Evolutionary conservation across 1,140 invertebrate species (phyloP).

Genomic region (Habropoda laboriosa): DNA sequence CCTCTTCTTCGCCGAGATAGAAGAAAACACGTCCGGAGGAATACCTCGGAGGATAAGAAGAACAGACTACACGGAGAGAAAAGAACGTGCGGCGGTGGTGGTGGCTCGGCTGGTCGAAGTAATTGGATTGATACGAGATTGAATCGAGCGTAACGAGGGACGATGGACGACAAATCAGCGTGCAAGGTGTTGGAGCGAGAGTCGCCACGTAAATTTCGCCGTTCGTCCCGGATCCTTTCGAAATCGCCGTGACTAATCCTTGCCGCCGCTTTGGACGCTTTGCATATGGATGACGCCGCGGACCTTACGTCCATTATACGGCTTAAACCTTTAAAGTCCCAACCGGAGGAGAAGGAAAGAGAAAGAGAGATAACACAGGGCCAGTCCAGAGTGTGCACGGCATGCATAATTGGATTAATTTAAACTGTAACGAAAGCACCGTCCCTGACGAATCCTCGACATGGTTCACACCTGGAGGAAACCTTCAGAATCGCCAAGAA

Average conservation of each 20-base stretch:
- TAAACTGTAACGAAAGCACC: conserved; percentile 54
- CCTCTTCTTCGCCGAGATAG: no score
- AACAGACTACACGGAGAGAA: no score
- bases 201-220: conserved; percentile 20
- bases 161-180: conserved; percentile 23
- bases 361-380: not conserved
- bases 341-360: not conserved
- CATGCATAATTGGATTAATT: conserved; percentile 71
- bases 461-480: not conserved
- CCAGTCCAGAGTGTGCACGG: conserved; percentile 23
- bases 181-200: conserved; percentile 19
- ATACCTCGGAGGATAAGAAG: not conserved
- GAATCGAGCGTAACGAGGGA: conserved; percentile 24
- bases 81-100: no score
- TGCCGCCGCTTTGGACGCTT: conserved; percentile 44
- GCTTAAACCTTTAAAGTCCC: conserved; percentile 57
- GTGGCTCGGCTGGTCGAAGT: not conserved
- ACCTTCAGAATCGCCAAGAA: not conserved
- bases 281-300: conserved; percentile 61
- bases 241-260: conserved; percentile 62
- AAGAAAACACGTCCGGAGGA: no score
- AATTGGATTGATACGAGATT: conserved; percentile 13
- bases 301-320: conserved; percentile 55
- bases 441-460: conserved; percentile 24
- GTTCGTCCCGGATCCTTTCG: conserved; percentile 40